A percentile compares a stretch with the other conserved stretches of the same genome.
Conservation (phyloP, 2,113 vertebrate genomes). For the Tachysurus vachellii region DNA sequence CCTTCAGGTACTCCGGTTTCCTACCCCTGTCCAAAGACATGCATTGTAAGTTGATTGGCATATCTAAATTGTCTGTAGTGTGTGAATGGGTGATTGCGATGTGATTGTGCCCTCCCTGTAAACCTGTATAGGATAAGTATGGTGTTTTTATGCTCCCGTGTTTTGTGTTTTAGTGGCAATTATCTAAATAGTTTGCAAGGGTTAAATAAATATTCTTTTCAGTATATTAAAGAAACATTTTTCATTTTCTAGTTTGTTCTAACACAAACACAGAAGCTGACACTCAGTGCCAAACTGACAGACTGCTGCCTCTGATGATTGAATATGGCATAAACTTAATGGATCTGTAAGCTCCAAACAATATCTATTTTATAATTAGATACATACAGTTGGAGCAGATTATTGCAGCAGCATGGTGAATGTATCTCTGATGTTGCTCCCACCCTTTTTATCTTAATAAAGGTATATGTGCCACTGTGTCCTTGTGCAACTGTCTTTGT, state of each 20-base stretch:
- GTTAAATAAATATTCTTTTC: background rate
- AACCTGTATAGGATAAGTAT: background rate
- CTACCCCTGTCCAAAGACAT: too few species aligned
- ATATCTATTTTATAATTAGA: too few species aligned
- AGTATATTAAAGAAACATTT: background rate
- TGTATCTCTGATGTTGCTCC: background rate
- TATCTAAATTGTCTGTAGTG: too few species aligned
- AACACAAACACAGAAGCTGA: background rate
- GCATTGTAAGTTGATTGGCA: too few species aligned
- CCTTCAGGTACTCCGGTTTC: too few species aligned
- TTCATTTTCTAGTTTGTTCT: background rate
- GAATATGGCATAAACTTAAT: background rate
- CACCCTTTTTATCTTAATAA: background rate
- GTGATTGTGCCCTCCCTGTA: too few species aligned
- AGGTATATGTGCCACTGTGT: background rate
- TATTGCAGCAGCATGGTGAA: background rate
- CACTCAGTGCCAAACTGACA: background rate
- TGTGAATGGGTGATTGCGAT: too few species aligned
- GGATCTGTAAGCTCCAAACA: background rate
- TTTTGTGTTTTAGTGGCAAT: background rate
- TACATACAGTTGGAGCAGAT: conserved; percentile 44
- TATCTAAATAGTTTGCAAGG: background rate
- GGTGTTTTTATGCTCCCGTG: background rate
- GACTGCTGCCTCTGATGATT: background rate
- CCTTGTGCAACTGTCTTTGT: background rate